Evolutionary conservation across 2,888 invertebrate species (phyloP).

Genomic region (Chymomyza procnemis): DNA sequence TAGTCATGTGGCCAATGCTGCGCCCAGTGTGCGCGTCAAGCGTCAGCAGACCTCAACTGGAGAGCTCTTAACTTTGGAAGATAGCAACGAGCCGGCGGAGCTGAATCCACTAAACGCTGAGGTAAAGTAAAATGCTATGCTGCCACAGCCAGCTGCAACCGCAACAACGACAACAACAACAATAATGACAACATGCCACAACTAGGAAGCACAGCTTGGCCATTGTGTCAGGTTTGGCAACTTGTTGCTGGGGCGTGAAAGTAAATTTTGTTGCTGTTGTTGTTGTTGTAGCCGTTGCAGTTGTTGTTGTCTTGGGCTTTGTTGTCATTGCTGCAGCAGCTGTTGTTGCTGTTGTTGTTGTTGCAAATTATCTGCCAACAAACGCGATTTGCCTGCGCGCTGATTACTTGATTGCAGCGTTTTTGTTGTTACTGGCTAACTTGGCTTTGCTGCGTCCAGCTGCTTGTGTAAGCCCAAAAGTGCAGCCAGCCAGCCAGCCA

Average conservation of each 20-base stretch:
- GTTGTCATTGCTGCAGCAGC: background rate
- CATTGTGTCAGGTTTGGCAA: constrained; percentile 2
- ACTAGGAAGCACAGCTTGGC: constrained; percentile 11
- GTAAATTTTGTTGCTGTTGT: constrained; percentile 12
- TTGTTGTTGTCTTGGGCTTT: background rate
- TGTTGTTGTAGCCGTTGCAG: background rate
- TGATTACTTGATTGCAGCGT: background rate
- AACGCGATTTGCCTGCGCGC: background rate
- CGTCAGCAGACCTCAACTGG: constrained; percentile 44
- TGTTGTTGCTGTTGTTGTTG: background rate
- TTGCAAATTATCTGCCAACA: constrained; percentile 15
- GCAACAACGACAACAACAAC: background rate
- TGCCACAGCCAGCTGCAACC: background rate
- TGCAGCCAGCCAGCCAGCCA: background rate
- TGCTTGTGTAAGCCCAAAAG: constrained; percentile 44
- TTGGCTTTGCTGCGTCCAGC: constrained; percentile 3
- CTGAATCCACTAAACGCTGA: constrained; percentile 77
- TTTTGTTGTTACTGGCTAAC: background rate
- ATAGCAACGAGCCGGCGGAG: constrained; percentile 56
- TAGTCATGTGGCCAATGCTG: constrained; percentile 55
- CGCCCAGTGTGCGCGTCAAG: constrained; percentile 70
- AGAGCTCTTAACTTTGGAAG: constrained; percentile 59
- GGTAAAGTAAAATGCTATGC: constrained; percentile 65
- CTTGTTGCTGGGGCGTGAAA: constrained; percentile 19
- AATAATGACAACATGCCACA: background rate